Conservation (phyloP, 2,797 vertebrate genomes). For the Petrocephalus schoutedeni region DNA sequence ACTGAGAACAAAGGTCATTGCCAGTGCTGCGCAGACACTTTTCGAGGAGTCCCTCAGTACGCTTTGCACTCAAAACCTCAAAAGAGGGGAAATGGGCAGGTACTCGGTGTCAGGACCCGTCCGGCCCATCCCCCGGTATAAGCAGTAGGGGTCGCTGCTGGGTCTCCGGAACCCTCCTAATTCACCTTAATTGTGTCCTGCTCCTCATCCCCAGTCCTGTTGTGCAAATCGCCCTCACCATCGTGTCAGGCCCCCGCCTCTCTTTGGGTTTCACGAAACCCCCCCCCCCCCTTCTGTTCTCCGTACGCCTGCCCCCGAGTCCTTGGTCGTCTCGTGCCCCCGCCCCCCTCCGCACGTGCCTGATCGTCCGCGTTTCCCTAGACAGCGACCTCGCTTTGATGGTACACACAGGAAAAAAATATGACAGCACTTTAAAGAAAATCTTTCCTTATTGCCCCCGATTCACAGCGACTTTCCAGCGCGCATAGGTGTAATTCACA, state of each 20-base stretch:
- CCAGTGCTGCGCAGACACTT: slow-evolving; percentile 42
- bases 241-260: no score
- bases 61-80: slow-evolving; percentile 24
- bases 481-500: not conserved
- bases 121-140: no score
- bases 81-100: not conserved
- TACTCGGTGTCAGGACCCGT: not conserved
- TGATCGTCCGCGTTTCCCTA: slow-evolving; percentile 24
- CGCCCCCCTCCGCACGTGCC: slow-evolving; percentile 21
- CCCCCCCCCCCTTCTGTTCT: no score
- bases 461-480: not conserved
- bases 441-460: not conserved
- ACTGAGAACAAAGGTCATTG: slow-evolving; percentile 22
- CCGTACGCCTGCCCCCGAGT: no score
- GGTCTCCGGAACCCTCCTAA: no score
- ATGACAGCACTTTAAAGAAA: not conserved
- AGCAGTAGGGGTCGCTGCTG: no score
- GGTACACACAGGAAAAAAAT: slow-evolving; percentile 24
- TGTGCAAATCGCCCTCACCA: no score
- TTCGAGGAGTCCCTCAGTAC: slow-evolving; percentile 42
- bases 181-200: no score
- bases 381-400: slow-evolving; percentile 47
- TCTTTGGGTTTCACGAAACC: no score
- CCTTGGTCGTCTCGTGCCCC: no score
- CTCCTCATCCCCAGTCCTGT: no score